These are phyloP conservation scores for Oxystoma pomonae DNA, from an alignment of 2,888 invertebrate species.

Conservation along the genomic window DNA sequence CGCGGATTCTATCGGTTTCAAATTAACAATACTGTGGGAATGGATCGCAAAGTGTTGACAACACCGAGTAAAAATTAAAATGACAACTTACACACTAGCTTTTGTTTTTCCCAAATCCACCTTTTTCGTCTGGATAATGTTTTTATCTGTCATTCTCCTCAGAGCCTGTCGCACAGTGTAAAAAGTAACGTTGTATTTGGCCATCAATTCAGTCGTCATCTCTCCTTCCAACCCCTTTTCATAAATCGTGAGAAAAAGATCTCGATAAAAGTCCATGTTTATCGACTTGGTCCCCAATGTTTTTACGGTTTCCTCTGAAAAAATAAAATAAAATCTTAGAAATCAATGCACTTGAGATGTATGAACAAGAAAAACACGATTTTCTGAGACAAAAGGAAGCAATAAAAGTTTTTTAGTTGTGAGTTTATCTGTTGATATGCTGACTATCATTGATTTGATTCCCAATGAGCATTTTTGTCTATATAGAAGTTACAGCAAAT, in stretches of 20 bases:
- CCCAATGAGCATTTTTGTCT: too few relatives aligned
- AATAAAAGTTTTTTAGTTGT: too few relatives aligned
- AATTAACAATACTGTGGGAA: too few relatives aligned
- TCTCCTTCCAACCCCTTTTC: constrained; percentile 34
- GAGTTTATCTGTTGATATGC: too few relatives aligned
- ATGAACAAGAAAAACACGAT: too few relatives aligned
- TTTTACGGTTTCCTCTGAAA: constrained; percentile 1
- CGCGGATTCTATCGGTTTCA: too few relatives aligned
- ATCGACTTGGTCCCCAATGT: constrained; percentile 14
- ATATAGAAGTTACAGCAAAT: too few relatives aligned
- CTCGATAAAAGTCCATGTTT: constrained; percentile 30
- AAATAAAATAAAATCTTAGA: too few relatives aligned
- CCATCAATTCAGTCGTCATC: constrained; percentile 30
- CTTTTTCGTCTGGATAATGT: constrained; percentile 30
- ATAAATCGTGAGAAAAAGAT: constrained; percentile 35
- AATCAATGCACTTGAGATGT: too few relatives aligned
- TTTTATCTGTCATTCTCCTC: constrained; percentile 30
- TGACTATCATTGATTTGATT: too few relatives aligned
- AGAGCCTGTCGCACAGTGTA: constrained; percentile 32
- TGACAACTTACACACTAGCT: constrained; percentile 32
- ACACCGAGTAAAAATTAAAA: not conserved
- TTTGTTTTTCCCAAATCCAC: constrained; percentile 37
- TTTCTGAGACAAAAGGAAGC: too few relatives aligned
- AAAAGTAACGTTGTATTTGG: constrained; percentile 32
- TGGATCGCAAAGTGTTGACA: too few relatives aligned